Conservation (phyloP, 2,113 vertebrate species). For the Oncorhynchus keta region DNA sequence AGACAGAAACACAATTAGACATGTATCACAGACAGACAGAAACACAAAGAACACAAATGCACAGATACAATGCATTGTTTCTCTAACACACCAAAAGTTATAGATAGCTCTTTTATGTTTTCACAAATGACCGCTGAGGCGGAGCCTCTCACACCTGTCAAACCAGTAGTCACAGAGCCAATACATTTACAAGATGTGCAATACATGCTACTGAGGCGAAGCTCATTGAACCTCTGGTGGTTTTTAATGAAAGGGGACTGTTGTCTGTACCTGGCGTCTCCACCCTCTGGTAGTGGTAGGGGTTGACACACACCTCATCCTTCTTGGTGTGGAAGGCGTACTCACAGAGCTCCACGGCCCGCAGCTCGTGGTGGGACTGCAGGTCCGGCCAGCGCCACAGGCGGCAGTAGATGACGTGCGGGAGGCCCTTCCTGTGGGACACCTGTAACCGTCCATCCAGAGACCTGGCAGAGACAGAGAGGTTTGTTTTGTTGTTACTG, state of each 20-base stretch:
- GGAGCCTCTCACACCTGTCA: too few relatives aligned
- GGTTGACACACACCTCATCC: slow-evolving; percentile 98
- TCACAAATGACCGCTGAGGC: too few relatives aligned
- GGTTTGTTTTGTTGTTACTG: too few relatives aligned
- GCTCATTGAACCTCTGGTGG: background rate
- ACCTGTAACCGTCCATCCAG: slow-evolving; percentile 96
- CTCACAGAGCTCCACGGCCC: slow-evolving; percentile 95
- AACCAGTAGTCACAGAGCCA: too few relatives aligned
- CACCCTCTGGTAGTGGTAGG: slow-evolving; percentile 97
- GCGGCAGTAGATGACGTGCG: slow-evolving; percentile 98
- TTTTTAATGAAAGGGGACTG: background rate
- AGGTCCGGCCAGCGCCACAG: slow-evolving; percentile 98
- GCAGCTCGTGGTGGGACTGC: slow-evolving; percentile 97
- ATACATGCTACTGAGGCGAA: too few relatives aligned
- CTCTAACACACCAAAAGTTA: too few relatives aligned
- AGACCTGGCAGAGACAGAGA: slow-evolving; percentile 72
- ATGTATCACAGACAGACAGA: too few relatives aligned
- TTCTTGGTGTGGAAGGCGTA: slow-evolving; percentile 99
- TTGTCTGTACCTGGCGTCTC: slow-evolving; percentile 89
- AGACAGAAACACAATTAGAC: too few relatives aligned
- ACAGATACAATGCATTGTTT: too few relatives aligned
- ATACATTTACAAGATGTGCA: too few relatives aligned
- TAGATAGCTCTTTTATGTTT: too few relatives aligned
- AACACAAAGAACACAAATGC: too few relatives aligned
- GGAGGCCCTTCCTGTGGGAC: slow-evolving; percentile 95